phyloP scores from a whole-genome alignment of 92 coral and sea anemone species.

The Palythoa heliodiscus region DNA sequence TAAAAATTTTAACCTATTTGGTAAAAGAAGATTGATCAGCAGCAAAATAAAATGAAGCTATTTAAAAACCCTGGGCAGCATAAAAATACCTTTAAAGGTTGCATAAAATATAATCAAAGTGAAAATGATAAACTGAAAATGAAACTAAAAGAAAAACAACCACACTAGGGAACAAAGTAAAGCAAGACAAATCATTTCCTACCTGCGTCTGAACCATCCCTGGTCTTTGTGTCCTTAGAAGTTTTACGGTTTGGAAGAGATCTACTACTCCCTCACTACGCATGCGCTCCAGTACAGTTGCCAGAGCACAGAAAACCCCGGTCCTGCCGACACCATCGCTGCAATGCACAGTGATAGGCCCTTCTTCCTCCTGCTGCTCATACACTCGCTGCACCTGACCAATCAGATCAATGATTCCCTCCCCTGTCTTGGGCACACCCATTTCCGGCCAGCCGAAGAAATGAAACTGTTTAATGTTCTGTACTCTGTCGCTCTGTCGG shows the following conservation, averaged over 20 bases:
- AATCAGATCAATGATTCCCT: slow-evolving; percentile 90
- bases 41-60: too few relatives aligned
- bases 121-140: too few relatives aligned
- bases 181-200: not conserved
- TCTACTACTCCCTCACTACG: slow-evolving; percentile 98
- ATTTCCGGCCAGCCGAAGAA: slow-evolving; percentile 91
- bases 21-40: too few relatives aligned
- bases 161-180: not conserved
- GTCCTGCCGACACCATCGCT: slow-evolving; percentile 96
- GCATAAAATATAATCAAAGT: too few relatives aligned
- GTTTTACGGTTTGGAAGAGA: slow-evolving; percentile 93
- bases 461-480: slow-evolving; percentile 90
- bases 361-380: slow-evolving; percentile 89
- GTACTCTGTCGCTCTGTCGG: slow-evolving; percentile 74
- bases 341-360: slow-evolving; percentile 96
- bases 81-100: too few relatives aligned
- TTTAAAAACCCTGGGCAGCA: too few relatives aligned
- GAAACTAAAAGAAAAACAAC: not conserved
- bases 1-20: too few relatives aligned
- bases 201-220: slow-evolving; percentile 97
- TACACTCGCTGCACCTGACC: slow-evolving; percentile 92
- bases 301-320: slow-evolving; percentile 89
- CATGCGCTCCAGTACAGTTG: slow-evolving; percentile 97
- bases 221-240: slow-evolving; percentile 95
- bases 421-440: slow-evolving; percentile 85